Base-by-base conservation (phyloP, 2,888 invertebrate species). In the Cryptus armator region DNA sequence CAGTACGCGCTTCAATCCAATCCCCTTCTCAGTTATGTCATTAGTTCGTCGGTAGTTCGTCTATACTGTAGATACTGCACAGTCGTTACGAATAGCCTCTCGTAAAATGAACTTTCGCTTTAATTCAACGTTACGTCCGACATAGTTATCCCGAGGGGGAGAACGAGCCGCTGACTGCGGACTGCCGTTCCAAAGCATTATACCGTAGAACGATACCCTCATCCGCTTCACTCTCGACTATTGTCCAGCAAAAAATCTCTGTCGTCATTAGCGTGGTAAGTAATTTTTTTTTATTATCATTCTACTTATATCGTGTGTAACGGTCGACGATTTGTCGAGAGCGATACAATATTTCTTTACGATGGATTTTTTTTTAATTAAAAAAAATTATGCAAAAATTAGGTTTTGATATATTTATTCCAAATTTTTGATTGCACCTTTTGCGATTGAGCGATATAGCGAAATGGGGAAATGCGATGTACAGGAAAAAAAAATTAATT, bases 71-170 rank as follows among this genome's bases (percentile, higher is more conserved):
- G 67, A 76, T 80, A 75, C 19, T 32, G 48, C 72, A 70, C 64
- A 68, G 82, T 79, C 72, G 81, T 86, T 81, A 62, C 81, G 80
- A 87, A 88, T 87, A 83, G 87, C 82, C 75, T 67, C 78, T 83
- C 86, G 86, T 90, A 89, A 90, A 90, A 87, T 85, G 81, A 90
- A 88, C 87, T 89, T 90, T 88, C 86, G 87, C 88, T 88, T 89
- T 90, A 90, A 90, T 90, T 87, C 85, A 88, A 86, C 88, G 87
- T 89, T 86, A 88, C 86, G 76, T 88, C 87, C 68, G 86, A 74
- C 72, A 56, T 71, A 79, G 70, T 75, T 70, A 53, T 81, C 81
- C 64, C 37, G 37, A 14, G 32, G 43, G 59, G 32, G 48, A 53
- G 56, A 70, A 72, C 75, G 71, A 83, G 66, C 71, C 62, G 56